Evolutionary conservation across 2,113 vertebrate species (phyloP), one percentile per base, ranked within the genome.

Genomic region (Bubo scandiacus): DNA sequence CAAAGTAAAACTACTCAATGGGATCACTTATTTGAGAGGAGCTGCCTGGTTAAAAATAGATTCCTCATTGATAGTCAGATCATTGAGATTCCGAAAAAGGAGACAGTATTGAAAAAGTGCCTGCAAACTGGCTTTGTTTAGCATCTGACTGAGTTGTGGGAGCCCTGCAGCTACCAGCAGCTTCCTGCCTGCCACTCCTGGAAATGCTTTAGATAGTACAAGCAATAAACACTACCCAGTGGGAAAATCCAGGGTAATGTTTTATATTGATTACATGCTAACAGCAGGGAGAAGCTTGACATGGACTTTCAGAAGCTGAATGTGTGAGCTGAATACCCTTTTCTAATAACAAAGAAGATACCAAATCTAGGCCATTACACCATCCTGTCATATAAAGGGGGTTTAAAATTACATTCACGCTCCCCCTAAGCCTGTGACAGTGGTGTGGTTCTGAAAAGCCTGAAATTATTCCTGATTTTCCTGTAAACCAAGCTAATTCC

Each of bases 181-280:
- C 80, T 90, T 95, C 83, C 74, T 94, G 71, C 81, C 73, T 86
- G 70, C 49, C 45, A 62, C 54, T 94, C 54, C 63, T 93, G 75
- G 71, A 88, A 93, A 91, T 57, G 82, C 57, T 94, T 94, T 78
- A 86, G 65, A 80, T 51, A 96, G 67, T 55, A 66, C 21, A 92
- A 93, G 73, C 54, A 92, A 80, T 95, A 92, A 95, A 93, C 54
- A 49, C 73, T 85, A 74, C 83, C 47, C 96, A 79, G 75, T 74
- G 73, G 89, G 66, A 77, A 94, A 83, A 67, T 93, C 72, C 63
- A 87, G 71, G 49, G 66, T 36, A 92, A 59, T 72, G 78, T 80
- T 96, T 93, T 66, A 45, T 86, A 93, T 73, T 94, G 96, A 97
- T 95, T 94, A 89, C 75, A 75, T 88, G 85, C 71, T 78, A 96